Conservation (phyloP, 2,797 vertebrate species). For the Cynopterus sphinx region DNA sequence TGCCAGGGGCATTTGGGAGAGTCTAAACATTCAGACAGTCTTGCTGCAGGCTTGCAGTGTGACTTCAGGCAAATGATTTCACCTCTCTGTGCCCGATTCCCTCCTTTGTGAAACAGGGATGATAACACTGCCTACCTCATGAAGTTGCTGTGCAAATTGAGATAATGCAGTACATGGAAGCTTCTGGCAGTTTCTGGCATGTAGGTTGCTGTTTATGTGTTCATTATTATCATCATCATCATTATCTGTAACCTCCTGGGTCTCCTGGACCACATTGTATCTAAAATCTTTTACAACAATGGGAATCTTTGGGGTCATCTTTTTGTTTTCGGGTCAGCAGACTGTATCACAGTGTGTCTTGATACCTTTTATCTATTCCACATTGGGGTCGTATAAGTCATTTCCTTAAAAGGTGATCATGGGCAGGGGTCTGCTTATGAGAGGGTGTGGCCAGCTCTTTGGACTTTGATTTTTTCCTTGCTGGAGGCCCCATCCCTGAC, state of each 20-base stretch:
- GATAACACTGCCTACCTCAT: not conserved
- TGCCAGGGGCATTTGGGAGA: not conserved
- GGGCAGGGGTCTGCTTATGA: not conserved
- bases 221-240: not conserved
- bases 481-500: not conserved
- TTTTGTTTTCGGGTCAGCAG: not conserved
- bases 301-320: not conserved
- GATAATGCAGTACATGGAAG: not conserved
- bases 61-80: not conserved
- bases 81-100: not conserved
- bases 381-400: no score
- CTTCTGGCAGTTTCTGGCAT: not conserved
- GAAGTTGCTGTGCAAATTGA: not conserved
- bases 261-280: not conserved
- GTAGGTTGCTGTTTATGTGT: no score
- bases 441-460: fast-evolving
- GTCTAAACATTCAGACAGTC: not conserved
- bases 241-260: not conserved
- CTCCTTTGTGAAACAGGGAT: not conserved
- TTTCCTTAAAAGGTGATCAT: not conserved
- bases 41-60: not conserved
- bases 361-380: not conserved
- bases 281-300: not conserved
- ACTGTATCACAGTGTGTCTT: not conserved
- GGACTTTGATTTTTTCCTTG: not conserved